Evolutionary conservation across 1,140 invertebrate species (phyloP).

Genomic region (Saccostrea cuccullata): DNA sequence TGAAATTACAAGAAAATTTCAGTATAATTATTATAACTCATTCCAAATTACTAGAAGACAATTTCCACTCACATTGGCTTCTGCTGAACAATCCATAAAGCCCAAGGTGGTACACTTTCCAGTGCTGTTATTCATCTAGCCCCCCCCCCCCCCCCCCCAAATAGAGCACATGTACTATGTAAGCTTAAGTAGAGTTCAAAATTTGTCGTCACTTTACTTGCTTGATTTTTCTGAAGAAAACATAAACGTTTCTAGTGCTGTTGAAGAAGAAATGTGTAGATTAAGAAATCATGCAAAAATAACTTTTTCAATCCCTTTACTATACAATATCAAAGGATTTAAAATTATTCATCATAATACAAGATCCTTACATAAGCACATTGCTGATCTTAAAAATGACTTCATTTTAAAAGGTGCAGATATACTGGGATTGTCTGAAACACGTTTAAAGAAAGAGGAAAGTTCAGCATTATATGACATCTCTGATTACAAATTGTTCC

Average conservation of each 20-base stretch:
- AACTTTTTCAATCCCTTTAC: not conserved
- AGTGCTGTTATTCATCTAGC: constrained; percentile 37
- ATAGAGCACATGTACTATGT: constrained; percentile 49
- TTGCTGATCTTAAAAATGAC: constrained; percentile 34
- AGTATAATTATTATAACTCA: constrained; percentile 36
- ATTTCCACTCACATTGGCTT: constrained; percentile 36
- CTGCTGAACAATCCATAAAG: constrained; percentile 46
- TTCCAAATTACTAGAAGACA: constrained; percentile 36
- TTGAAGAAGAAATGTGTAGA: constrained; percentile 35
- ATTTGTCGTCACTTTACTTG: constrained; percentile 16
- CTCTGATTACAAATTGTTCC: not conserved
- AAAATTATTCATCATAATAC: not conserved
- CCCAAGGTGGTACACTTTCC: constrained; percentile 44
- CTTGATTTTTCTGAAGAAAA: constrained; percentile 28
- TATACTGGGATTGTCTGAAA: constrained; percentile 36
- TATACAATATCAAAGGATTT: not conserved
- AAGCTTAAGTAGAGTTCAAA: constrained; percentile 42
- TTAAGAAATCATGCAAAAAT: not conserved
- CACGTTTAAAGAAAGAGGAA: not conserved
- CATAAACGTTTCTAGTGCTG: constrained; percentile 18
- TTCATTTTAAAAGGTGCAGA: not conserved
- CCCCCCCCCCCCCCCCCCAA: not conserved
- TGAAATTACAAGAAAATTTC: constrained; percentile 45
- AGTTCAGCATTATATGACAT: not conserved
- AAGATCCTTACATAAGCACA: constrained; percentile 6